phyloP scores from a whole-genome alignment of 2,113 vertebrate genomes.

The Miniopterus natalensis region DNA sequence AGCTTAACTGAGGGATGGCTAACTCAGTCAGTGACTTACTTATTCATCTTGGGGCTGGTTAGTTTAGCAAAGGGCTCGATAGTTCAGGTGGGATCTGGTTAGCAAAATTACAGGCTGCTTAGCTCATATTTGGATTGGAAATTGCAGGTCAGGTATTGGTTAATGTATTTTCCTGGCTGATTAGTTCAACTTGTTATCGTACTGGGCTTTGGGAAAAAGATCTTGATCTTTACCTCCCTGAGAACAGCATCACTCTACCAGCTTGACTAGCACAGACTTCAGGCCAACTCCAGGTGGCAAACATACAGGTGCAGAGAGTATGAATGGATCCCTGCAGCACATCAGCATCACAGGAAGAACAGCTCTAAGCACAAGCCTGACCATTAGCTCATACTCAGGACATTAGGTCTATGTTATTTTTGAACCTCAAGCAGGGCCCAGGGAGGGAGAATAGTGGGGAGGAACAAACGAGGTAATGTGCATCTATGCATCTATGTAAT shows the following conservation, averaged over 20 bases:
- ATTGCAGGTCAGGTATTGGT: background rate
- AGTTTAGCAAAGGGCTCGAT: background rate
- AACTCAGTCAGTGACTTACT: background rate
- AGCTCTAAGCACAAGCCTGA: background rate
- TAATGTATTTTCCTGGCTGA: background rate
- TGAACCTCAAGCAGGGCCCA: background rate
- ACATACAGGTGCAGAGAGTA: background rate
- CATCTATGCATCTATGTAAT: background rate
- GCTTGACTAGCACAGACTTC: background rate
- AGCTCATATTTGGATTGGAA: slow-evolving; percentile 25
- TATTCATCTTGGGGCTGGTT: background rate
- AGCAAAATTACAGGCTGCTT: background rate
- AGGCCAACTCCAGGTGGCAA: background rate
- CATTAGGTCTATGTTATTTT: background rate
- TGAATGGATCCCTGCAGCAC: background rate
- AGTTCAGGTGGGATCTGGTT: background rate
- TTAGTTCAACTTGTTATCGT: slow-evolving; percentile 8
- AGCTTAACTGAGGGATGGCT: background rate
- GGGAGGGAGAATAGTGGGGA: background rate
- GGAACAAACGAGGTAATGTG: background rate
- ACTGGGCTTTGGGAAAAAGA: slow-evolving; percentile 21
- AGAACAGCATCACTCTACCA: background rate
- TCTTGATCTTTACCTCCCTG: slow-evolving; percentile 27
- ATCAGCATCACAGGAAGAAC: background rate
- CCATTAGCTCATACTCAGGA: background rate